Base-by-base conservation (phyloP, 2,797 vertebrate genomes). In the Rhabdophis nuchalis region DNA sequence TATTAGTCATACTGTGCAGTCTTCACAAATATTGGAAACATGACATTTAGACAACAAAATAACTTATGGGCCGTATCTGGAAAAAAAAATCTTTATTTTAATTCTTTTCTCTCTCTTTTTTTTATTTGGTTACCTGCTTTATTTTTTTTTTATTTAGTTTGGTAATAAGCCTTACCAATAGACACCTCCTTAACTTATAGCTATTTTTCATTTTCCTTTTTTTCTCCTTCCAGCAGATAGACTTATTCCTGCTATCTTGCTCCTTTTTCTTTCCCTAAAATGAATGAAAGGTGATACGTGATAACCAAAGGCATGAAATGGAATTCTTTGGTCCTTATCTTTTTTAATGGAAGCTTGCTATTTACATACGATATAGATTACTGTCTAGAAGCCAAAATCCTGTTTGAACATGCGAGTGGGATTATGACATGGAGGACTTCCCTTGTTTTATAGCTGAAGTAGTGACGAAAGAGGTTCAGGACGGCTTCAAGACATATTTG, bases 81-180 rank as follows among this genome's bases (percentile, higher is more conserved):
- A 3, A 16, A 97, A 94, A 94, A 96, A 95, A 91, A 96, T 96
- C 96, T 97, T 95, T 61, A 87, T 96, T 96, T 87, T 97, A 96
- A 96, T 97, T 97, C 95, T 95, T 95, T 96, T 5, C 32, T 46
- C 4, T 13, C 18, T 54, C 13, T 8, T 56, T 6, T 27, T 4
- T 29, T 61, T 86, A 97, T 98, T 98, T 98, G 97, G 98, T 97
- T 97, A 96, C 96, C 96, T 97, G 97, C 98, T 97, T 97, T 95
- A 93, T 97, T 95, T 97, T 95, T 94, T 97, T 95, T 97, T 95
- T 94, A 95, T 97, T 68, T 72, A 97, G 96, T 97, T 97, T 97
- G 97, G 97, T 97, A 97, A 97, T 97, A 98, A 98, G 97, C 98
- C 98, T 98, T 98, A 97, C 96, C 97, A 97, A 95, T 97, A 97